Evolutionary conservation across 2,888 invertebrate genomes (phyloP), one percentile per base, ranked within the genome.

Genomic region (Rhabditoides inermis): DNA sequence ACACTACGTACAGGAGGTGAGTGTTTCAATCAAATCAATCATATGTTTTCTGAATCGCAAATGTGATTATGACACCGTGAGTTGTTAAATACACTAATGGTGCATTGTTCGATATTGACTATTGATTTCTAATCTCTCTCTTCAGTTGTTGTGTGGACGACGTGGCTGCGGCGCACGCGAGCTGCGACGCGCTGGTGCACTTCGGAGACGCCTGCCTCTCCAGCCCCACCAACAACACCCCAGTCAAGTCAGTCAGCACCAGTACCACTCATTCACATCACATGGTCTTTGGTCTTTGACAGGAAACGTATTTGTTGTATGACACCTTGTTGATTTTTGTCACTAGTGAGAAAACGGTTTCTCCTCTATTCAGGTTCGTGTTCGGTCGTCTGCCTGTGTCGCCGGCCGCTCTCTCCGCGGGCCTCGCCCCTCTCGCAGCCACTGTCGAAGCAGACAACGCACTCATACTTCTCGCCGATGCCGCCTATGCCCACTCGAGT

Each of bases 141-240:
- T 65, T 42, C 77, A 89, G 89, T 77, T 90, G 90, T 77, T 90
- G 90, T 77, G 84, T 88, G 2, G 90, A 90, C 78, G 86, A 87
- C 70, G 84, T 91, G 30, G 87, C 90, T 1, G 89, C 91, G 0
- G 85, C 87, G 77, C 94, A 94, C 78, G 84, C 88, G 5, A 82
- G 84, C 52, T 86, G 87, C 0, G 88, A 92, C 78, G 85, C 86
- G 28, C 80, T 94, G 2, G 83, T 95, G 50, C 94, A 95, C 78
- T 94, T 87, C 78, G 94, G 94, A 0, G 86, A 85, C 71, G 84
- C 87, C 0, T 95, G 95, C 78, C 84, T 88, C 61, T 87, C 88
- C 28, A 82, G 82, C 65, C 57, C 63, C 22, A 84, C 85, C 15
- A 81, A 79, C 0, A 82, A 85, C 48, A 81, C 91, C 50, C 88